Evolutionary conservation across 1,140 invertebrate species (phyloP), one percentile per base, ranked within the genome.

Genomic region (Metopolophium dirhodum): DNA sequence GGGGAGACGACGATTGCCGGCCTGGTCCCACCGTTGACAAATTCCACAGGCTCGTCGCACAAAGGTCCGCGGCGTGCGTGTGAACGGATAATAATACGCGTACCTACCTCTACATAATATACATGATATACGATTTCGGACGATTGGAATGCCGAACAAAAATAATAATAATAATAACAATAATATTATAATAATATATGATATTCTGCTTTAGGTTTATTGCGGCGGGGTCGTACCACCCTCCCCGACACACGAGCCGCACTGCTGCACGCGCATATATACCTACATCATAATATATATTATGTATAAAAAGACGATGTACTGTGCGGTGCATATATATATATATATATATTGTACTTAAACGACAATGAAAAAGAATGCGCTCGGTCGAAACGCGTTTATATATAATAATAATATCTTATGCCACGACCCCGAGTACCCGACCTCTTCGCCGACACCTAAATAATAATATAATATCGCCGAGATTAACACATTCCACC

Each of bases 281-380:
- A 85, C 37, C 23, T 83, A 37, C 20, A 51, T 51, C 49, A 20
- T 41, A 45, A 26, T 23, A 54, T 54, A 47, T 86, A 54, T 54
- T 23, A 23, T 37, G 7, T 37, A 37, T 83, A 83, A 35, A 82
- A 35, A 82, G 77, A n/a, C 77, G 77, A 22, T 35, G n/a, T 82
- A 82, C 77, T 26, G 6, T 18, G 45, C 47, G 35, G 20, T 41
- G 77, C 41, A 18, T 83, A 35, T 68, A n/a, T 1, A 68, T 68
- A 68, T 68, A 82, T 22, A 82, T 83, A 37, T 35, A 83, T 82
- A 82, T 82, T 82, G 22, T 83, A 83, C n/a, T 37, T 83, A 83
- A 54, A 85, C 85, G 85, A 86, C 85, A 86, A 86, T 86, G 85
- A 86, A 41, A 86, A 86, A 86, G 85, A 86, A 86, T 86, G 85